Conservation (phyloP, 1,140 invertebrate species). For the Neotoxoptera formosana region DNA sequence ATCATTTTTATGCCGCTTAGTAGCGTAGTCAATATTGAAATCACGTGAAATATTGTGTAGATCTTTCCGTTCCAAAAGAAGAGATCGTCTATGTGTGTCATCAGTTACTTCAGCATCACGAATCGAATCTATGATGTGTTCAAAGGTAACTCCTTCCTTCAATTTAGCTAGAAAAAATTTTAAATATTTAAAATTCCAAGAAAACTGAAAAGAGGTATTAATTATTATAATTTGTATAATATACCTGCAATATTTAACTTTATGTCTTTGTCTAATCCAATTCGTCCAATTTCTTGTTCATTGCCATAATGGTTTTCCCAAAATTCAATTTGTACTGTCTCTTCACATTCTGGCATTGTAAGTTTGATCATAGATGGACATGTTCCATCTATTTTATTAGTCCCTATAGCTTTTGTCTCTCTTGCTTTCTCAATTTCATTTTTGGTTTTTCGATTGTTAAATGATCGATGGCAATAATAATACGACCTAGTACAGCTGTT, state of each 20-base stretch:
- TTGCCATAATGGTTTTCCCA: conserved; percentile 19
- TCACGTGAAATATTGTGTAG: no score
- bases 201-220: no score
- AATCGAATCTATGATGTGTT: no score
- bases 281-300: conserved; percentile 22
- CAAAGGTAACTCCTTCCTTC: no score
- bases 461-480: conserved; percentile 36
- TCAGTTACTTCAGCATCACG: no score
- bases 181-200: no score
- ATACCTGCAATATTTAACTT: conserved; percentile 24
- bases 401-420: conserved; percentile 22
- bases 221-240: no score
- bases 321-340: conserved; percentile 6
- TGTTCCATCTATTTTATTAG: conserved; percentile 32
- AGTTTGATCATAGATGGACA: conserved; percentile 46
- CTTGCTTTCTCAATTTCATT: neutral
- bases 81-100: no score
- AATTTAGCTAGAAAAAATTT: no score
- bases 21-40: no score
- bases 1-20: no score
- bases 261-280: neutral
- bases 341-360: neutral
- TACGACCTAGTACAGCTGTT: neutral
- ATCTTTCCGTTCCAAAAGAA: no score
- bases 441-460: conserved; percentile 15